Evolutionary conservation across 2,888 invertebrate species (phyloP).

Genomic region (Dasysyrphus albostriatus): DNA sequence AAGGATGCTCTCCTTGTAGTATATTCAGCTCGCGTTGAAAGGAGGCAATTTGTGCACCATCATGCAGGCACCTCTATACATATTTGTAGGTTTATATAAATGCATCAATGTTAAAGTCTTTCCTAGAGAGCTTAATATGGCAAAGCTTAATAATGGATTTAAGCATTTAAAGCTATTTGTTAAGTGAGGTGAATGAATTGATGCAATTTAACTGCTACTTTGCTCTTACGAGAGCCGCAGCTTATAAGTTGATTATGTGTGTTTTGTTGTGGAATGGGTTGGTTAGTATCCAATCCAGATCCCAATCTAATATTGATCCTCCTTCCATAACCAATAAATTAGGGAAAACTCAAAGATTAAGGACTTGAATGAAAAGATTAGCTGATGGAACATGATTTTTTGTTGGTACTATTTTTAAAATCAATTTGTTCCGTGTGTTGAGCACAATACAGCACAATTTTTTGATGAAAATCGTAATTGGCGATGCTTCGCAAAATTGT

Average conservation of each 20-base stretch:
- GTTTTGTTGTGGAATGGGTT: background rate
- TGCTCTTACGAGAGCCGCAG: slow-evolving; percentile 1
- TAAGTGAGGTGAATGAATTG: slow-evolving; percentile 65
- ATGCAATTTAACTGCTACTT: slow-evolving; percentile 34
- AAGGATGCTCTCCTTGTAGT: slow-evolving; percentile 2
- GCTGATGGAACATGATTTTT: too few species aligned
- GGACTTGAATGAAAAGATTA: background rate
- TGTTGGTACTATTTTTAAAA: too few species aligned
- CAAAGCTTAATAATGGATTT: slow-evolving; percentile 67
- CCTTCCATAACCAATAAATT: background rate
- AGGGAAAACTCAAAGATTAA: slow-evolving; percentile 7
- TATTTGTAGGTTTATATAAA: background rate
- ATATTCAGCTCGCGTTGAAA: slow-evolving; percentile 28
- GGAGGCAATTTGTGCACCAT: slow-evolving; percentile 39
- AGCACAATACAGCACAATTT: too few species aligned
- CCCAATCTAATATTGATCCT: background rate
- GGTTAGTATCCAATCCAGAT: background rate
- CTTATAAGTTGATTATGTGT: slow-evolving; percentile 18
- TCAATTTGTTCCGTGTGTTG: too few species aligned
- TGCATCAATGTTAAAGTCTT: slow-evolving; percentile 10
- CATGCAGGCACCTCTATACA: too few species aligned
- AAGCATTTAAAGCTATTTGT: slow-evolving; percentile 66
- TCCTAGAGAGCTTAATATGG: slow-evolving; percentile 50
- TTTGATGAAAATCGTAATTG: too few species aligned
- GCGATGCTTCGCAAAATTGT: too few species aligned